Conservation (phyloP, 2,113 vertebrate genomes). For the Herpailurus yagouaroundi region DNA sequence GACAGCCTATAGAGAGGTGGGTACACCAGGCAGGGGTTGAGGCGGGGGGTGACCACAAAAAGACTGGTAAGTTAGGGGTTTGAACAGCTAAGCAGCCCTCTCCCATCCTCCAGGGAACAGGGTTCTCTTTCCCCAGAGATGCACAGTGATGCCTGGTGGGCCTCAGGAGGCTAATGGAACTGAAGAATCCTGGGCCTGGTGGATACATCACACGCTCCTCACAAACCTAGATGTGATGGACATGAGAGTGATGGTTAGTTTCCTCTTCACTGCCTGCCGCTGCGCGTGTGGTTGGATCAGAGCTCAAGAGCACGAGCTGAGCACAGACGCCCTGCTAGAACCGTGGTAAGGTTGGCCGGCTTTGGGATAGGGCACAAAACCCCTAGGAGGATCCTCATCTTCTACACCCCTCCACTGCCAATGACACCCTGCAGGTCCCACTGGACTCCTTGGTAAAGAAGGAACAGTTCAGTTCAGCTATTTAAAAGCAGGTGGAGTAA, state of each 20-base stretch:
- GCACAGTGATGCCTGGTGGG: neutral
- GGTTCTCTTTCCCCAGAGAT: neutral
- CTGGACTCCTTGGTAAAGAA: neutral
- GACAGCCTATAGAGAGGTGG: neutral
- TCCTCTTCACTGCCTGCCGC: neutral
- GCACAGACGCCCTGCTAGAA: neutral
- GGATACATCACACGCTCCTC: neutral
- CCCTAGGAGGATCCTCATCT: neutral
- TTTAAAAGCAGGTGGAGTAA: neutral
- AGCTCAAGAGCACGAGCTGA: neutral
- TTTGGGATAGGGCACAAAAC: neutral
- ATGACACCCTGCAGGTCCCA: neutral
- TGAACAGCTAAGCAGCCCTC: neutral
- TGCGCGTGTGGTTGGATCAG: neutral
- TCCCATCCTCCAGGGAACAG: neutral
- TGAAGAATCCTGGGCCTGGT: neutral
- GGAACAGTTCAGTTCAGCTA: neutral
- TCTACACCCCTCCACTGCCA: neutral
- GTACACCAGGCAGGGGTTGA: neutral
- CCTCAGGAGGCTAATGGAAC: neutral
- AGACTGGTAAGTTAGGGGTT: neutral
- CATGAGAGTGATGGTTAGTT: neutral
- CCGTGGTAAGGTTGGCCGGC: neutral
- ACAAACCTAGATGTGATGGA: neutral
- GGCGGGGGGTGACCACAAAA: neutral